A percentile compares a stretch with the other conserved stretches of the same genome.
These are phyloP conservation scores for Xiphophorus birchmanni DNA, from an alignment of 2,797 vertebrate species.

Conservation along the genomic window DNA sequence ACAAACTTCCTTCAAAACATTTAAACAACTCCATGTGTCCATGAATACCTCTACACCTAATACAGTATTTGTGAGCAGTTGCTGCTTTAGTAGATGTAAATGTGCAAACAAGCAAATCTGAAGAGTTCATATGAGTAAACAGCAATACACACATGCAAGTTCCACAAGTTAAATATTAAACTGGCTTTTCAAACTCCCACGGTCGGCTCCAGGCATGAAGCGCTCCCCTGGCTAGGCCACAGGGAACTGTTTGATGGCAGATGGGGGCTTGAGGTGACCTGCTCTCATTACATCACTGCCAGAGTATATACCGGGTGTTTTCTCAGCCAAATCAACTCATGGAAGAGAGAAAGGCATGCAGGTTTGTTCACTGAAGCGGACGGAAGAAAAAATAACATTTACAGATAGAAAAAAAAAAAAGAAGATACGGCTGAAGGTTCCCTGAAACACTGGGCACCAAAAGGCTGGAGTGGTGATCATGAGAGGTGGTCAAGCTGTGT, in stretches of 20 bases:
- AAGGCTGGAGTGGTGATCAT: constrained; percentile 8
- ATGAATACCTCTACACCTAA: constrained; percentile 5
- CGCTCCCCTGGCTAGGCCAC: constrained; percentile 61
- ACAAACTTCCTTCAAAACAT: constrained; percentile 23
- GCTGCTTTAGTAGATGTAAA: constrained; percentile 14
- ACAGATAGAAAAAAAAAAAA: constrained; percentile 42
- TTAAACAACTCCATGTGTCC: constrained; percentile 9
- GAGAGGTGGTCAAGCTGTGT: constrained; percentile 16
- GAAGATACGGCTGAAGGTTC: constrained; percentile 17
- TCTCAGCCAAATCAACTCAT: constrained; percentile 43
- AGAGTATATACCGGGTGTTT: constrained; percentile 42
- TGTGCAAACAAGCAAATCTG: constrained; percentile 19
- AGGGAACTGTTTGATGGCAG: constrained; percentile 44
- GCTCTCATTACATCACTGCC: constrained; percentile 24
- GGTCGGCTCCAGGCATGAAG: constrained; percentile 57
- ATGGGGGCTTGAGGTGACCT: constrained; percentile 35
- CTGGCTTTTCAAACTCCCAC: constrained; percentile 59
- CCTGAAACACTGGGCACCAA: constrained; percentile 3
- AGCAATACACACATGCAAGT: neutral
- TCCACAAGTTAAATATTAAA: constrained; percentile 68
- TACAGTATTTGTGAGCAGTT: neutral
- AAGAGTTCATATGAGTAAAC: neutral
- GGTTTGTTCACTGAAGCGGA: constrained; percentile 39
- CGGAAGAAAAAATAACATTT: constrained; percentile 26
- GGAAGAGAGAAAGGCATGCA: constrained; percentile 17